Conservation (phyloP, 2,113 vertebrate genomes). For the Hydropotes inermis region DNA sequence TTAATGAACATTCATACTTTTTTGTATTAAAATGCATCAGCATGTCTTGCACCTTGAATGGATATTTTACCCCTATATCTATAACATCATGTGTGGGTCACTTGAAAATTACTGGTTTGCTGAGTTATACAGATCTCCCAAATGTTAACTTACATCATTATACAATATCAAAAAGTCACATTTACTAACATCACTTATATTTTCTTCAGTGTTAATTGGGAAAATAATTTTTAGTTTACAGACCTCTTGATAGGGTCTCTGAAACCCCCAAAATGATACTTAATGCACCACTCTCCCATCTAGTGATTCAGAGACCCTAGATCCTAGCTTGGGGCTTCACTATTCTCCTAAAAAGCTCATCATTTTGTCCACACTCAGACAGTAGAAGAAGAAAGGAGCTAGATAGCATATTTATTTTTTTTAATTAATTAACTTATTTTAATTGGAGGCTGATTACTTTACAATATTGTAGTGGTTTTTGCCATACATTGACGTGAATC, state of each 20-base stretch:
- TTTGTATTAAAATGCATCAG: neutral
- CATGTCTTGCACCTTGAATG: neutral
- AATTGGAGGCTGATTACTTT: neutral
- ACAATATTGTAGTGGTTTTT: neutral
- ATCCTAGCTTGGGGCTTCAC: neutral
- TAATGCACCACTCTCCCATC: rapidly evolving
- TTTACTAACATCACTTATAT: neutral
- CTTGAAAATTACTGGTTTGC: neutral
- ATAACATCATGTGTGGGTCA: neutral
- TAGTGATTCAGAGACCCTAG: neutral
- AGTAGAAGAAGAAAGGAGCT: neutral
- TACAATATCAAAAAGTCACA: neutral
- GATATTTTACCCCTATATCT: neutral
- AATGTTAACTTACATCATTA: neutral
- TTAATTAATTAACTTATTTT: neutral
- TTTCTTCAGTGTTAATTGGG: neutral
- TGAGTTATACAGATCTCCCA: neutral
- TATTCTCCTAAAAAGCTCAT: neutral
- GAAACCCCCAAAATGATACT: neutral
- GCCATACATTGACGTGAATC: neutral
- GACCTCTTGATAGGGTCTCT: neutral
- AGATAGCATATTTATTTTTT: neutral
- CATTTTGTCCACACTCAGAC: neutral
- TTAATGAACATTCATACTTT: neutral
- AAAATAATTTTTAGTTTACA: neutral